These are phyloP conservation scores for Octopus bimaculoides DNA, from an alignment of 1,140 invertebrate genomes.

Conservation along the genomic window DNA sequence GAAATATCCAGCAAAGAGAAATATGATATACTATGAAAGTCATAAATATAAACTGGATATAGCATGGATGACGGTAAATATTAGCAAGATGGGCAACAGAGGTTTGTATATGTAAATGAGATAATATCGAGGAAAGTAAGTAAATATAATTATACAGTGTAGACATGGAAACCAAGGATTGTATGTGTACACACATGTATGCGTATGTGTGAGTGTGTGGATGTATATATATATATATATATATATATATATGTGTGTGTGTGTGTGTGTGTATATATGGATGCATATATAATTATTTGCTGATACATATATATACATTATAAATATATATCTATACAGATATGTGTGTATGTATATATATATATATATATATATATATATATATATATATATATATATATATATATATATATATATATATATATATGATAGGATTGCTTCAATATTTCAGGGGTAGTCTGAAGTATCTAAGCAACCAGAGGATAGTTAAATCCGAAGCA, in stretches of 20 bases:
- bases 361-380: slow-evolving; percentile 1
- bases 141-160: no score
- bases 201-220: neutral
- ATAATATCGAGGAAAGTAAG: no score
- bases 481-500: no score
- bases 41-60: no score
- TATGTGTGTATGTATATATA: neutral
- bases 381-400: neutral
- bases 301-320: neutral
- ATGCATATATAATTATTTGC: neutral
- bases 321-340: neutral
- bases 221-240: slow-evolving; percentile 1
- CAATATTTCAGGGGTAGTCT: no score
- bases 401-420: neutral
- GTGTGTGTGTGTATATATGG: neutral
- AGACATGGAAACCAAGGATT: neutral
- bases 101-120: no score
- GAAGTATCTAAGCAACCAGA: no score
- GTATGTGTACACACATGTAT: neutral
- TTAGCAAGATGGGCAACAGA: no score
- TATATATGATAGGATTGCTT: neutral
- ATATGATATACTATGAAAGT: no score
- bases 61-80: no score
- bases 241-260: neutral
- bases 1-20: no score